A percentile compares a stretch with the other conserved stretches of the same genome.
Evolutionary conservation across 2,797 vertebrate genomes (phyloP).

Genomic region (Paguma larvata): DNA sequence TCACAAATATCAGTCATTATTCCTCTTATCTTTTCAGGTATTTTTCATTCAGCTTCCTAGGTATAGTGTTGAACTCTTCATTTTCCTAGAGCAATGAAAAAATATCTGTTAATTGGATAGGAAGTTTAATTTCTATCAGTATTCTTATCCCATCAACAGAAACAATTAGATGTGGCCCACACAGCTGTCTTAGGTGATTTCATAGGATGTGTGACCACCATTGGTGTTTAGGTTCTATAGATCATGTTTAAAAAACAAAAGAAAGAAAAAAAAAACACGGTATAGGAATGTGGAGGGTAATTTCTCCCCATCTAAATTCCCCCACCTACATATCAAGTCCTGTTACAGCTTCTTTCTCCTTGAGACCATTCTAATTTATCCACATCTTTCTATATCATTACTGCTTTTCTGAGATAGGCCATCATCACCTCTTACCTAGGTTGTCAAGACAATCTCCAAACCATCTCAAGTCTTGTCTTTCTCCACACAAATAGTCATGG

Average conservation of each 20-base stretch:
- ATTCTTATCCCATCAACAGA: background rate
- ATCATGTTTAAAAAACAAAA: background rate
- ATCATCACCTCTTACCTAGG: background rate
- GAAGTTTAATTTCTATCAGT: background rate
- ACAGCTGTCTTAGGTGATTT: background rate
- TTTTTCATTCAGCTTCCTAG: background rate
- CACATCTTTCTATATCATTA: background rate
- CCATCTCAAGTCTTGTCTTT: background rate
- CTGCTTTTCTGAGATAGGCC: background rate
- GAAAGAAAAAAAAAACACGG: fast-evolving
- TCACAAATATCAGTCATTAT: background rate
- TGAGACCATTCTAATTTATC: background rate
- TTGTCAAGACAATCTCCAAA: background rate
- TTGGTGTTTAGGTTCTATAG: background rate
- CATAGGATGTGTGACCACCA: background rate
- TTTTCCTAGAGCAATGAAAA: conserved; percentile 15
- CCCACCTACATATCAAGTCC: background rate
- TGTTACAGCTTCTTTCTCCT: background rate
- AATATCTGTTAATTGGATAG: background rate
- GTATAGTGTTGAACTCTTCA: background rate
- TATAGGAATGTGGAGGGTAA: background rate
- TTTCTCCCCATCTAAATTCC: background rate
- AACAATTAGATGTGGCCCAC: background rate
- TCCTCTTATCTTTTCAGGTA: background rate
- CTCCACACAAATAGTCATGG: background rate